A percentile compares a stretch with the other conserved stretches of the same genome.
These are phyloP conservation scores for Thymallus thymallus DNA, from an alignment of 2,113 vertebrate species.

Conservation along the genomic window DNA sequence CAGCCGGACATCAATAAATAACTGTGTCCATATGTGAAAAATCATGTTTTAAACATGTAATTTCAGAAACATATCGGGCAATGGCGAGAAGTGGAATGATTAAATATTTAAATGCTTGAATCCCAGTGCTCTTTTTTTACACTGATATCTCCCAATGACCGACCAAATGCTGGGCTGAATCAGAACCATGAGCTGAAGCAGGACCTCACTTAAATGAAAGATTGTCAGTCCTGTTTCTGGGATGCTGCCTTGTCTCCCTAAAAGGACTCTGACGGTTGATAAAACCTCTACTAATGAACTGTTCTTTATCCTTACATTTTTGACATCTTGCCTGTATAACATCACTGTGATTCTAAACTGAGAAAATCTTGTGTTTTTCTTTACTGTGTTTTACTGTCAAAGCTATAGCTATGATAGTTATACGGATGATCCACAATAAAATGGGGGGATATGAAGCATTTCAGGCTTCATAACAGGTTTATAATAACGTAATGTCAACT, in stretches of 20 bases:
- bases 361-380: no score
- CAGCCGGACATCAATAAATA: not conserved
- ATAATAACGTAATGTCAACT: no score
- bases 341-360: no score
- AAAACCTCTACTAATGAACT: not conserved
- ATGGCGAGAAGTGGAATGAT: not conserved
- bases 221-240: not conserved
- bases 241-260: no score
- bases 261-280: not conserved
- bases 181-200: not conserved
- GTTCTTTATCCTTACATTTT: no score
- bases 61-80: not conserved
- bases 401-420: no score
- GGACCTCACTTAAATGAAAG: not conserved
- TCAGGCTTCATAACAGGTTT: no score
- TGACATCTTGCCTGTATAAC: no score
- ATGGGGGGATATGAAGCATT: no score
- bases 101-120: not conserved
- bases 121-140: not conserved
- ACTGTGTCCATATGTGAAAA: not conserved
- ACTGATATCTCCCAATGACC: not conserved
- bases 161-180: not conserved
- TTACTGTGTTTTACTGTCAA: no score
- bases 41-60: not conserved
- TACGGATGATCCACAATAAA: no score